A percentile compares a stretch with the other conserved stretches of the same genome.
Conservation (phyloP, 2,888 invertebrate genomes). For the Alcis repandata region DNA sequence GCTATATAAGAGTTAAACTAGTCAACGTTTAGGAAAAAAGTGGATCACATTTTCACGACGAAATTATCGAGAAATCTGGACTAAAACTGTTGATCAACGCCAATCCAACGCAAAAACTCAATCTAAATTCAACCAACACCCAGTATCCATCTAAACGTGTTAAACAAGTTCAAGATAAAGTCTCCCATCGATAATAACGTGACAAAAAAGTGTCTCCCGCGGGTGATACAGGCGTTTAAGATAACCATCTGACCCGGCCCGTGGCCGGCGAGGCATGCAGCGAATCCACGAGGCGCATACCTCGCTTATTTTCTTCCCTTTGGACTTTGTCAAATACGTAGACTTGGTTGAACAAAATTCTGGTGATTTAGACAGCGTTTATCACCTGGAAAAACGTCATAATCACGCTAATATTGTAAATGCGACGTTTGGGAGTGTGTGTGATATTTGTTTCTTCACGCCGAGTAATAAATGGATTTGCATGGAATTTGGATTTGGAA, state of each 20-base stretch:
- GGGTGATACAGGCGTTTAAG: conserved; percentile 86
- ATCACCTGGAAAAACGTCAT: conserved; percentile 7
- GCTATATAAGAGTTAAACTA: too few relatives aligned
- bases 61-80: not conserved
- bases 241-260: conserved; percentile 83
- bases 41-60: not conserved
- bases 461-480: too few relatives aligned
- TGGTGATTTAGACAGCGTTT: not conserved
- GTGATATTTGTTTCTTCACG: too few relatives aligned
- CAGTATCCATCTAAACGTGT: conserved; percentile 54
- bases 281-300: conserved; percentile 82
- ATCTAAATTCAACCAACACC: conserved; percentile 23
- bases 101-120: conserved; percentile 5
- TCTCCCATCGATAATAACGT: conserved; percentile 77
- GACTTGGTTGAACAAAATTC: not conserved
- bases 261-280: conserved; percentile 75
- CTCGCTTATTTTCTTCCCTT: conserved; percentile 67
- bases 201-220: conserved; percentile 84
- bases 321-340: conserved; percentile 28
- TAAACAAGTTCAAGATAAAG: conserved; percentile 67
- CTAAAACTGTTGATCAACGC: not conserved
- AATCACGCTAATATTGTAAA: too few relatives aligned
- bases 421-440: too few relatives aligned
- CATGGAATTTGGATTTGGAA: too few relatives aligned
- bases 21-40: not conserved